Base-by-base conservation (phyloP, 2,797 vertebrate species). In the Microhierax caerulescens region DNA sequence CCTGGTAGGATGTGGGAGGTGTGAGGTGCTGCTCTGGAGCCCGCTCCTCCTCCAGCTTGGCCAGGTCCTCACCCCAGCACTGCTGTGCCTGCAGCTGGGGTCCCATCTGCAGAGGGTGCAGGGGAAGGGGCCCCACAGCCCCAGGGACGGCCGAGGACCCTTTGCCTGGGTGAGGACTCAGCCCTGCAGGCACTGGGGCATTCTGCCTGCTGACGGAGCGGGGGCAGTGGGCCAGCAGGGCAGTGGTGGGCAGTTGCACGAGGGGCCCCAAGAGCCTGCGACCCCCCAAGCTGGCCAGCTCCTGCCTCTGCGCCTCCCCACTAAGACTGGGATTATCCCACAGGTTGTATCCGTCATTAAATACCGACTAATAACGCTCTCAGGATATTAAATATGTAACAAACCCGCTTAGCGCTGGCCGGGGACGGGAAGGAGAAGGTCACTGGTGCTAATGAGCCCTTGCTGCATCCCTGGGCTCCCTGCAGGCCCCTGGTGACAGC, bases 31-130 rank as follows among this genome's bases (percentile, higher is more conserved):
- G 67, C 3, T 89, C 73, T 0, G 36, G 80, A 90, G 96, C 96
- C 96, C 96, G 92, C 87, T 98, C 97, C 13, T 97, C 97, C 14
- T 97, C 90, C 0, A 2, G 13, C 63, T 98, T 96, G 10, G 97
- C 97, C 79, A 98, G 96, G 19, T 98, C 98, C 94, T 98, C 96
- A 0, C 97, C 98, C 98, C 98, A 98, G 92, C 95, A 98, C 86
- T 97, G 96, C 47, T 10, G 5, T 5, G 13, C 24, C 45, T 24
- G 47, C 11, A 1, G 0, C 73, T 22, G 57, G 39, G 43, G 53
- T 76, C 24, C n/a, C 0, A 0, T 48, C 41, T 61, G 50, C 50
- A 17, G 57, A 32, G 20, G 10, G 8, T 0, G 0, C 60, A 76
- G 30, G 37, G 19, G 36, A 32, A 70, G 57, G 57, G 18, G 61